Conservation (phyloP, 2,113 vertebrate species). For the Phalacrocorax aristotelis region DNA sequence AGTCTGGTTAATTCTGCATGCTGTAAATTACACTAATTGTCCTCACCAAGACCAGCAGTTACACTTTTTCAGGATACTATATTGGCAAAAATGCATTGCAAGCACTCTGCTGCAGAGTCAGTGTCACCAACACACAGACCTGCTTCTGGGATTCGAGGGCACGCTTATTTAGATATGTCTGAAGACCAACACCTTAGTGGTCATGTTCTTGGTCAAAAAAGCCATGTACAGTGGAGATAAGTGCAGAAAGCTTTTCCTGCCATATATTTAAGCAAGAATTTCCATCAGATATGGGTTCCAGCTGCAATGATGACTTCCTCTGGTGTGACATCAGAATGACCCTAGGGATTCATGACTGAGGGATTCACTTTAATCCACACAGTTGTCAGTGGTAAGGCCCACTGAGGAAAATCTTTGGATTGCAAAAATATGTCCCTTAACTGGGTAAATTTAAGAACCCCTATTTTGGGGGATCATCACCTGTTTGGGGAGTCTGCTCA, state of each 20-base stretch:
- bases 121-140: background rate
- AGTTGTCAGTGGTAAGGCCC: background rate
- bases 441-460: background rate
- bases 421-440: background rate
- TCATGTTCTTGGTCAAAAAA: background rate
- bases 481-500: background rate
- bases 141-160: background rate
- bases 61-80: background rate
- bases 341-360: background rate
- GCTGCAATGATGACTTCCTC: background rate
- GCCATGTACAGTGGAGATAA: background rate
- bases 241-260: background rate
- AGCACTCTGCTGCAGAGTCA: accelerated
- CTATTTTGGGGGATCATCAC: background rate
- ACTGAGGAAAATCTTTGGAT: background rate
- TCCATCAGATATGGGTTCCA: background rate
- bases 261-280: background rate
- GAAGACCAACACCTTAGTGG: background rate
- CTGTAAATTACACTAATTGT: background rate
- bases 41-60: background rate
- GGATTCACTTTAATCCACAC: background rate
- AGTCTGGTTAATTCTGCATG: background rate
- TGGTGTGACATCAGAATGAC: background rate
- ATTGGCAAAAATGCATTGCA: background rate
- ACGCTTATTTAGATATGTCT: accelerated